Conservation (phyloP, 2,888 invertebrate genomes). For the Leucophenga montana region DNA sequence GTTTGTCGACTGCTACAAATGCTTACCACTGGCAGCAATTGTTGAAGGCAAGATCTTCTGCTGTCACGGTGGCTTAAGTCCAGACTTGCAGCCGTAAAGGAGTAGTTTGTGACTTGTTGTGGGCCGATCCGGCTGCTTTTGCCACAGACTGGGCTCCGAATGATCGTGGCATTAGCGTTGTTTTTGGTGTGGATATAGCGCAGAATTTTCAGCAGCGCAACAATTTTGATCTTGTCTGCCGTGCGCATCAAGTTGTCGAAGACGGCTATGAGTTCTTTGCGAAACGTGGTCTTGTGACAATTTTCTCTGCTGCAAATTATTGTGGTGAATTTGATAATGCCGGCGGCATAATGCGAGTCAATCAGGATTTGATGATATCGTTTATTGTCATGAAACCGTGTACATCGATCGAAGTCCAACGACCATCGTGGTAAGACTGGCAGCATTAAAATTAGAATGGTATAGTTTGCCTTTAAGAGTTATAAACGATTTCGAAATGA, state of each 20-base stretch:
- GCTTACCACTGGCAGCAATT: slow-evolving; percentile 97
- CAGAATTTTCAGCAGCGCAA: slow-evolving; percentile 98
- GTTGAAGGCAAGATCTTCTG: slow-evolving; percentile 82
- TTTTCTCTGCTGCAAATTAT: slow-evolving; percentile 94
- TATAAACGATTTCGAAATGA: too few relatives aligned
- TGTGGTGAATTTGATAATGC: slow-evolving; percentile 92
- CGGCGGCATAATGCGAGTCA: slow-evolving; percentile 86
- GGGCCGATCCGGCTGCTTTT: slow-evolving; percentile 94
- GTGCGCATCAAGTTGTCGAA: slow-evolving; percentile 99
- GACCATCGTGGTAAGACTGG: too few relatives aligned
- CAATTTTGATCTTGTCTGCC: slow-evolving; percentile 98
- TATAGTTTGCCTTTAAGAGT: too few relatives aligned
- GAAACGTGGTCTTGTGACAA: slow-evolving; percentile 93
- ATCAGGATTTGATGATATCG: slow-evolving; percentile 29
- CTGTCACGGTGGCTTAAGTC: slow-evolving; percentile 88
- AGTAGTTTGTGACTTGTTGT: slow-evolving; percentile 94
- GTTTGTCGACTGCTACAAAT: slow-evolving; percentile 99
- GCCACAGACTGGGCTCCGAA: slow-evolving; percentile 99
- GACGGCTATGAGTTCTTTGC: slow-evolving; percentile 99
- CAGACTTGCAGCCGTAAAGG: slow-evolving; percentile 94
- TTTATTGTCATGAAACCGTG: slow-evolving; percentile 39
- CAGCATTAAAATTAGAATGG: too few relatives aligned
- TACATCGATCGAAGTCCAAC: too few relatives aligned
- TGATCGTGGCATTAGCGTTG: slow-evolving; percentile 98
- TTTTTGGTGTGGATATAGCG: slow-evolving; percentile 98